These are phyloP conservation scores for Alces alces DNA, from an alignment of 2,113 vertebrate species.

Conservation along the genomic window DNA sequence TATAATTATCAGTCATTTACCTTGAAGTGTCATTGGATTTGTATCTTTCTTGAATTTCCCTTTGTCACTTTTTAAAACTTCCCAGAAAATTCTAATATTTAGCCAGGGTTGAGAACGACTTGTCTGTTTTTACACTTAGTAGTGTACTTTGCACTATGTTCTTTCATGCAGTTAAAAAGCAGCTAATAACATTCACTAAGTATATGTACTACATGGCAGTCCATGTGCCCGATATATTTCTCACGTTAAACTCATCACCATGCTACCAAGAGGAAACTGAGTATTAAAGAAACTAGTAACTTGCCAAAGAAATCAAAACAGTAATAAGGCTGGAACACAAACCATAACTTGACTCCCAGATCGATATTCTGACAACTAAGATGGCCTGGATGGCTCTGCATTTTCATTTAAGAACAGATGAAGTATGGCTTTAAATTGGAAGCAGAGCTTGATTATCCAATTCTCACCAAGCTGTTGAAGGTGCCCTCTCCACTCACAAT, in stretches of 20 bases:
- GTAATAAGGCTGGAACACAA: background rate
- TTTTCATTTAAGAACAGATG: background rate
- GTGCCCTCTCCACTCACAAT: background rate
- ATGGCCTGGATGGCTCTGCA: background rate
- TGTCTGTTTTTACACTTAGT: background rate
- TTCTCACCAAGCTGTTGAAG: too few species aligned
- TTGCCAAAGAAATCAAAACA: background rate
- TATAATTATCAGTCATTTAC: background rate
- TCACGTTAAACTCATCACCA: background rate
- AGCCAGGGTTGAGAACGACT: background rate
- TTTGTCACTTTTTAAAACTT: background rate
- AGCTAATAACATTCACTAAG: background rate
- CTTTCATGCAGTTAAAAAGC: background rate
- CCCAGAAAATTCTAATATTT: background rate
- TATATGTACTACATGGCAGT: background rate
- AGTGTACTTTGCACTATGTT: too few species aligned
- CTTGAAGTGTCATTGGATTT: background rate
- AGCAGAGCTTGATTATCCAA: background rate
- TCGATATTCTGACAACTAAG: background rate
- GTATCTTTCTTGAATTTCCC: background rate
- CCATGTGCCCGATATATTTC: fast-evolving
- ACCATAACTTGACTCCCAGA: background rate
- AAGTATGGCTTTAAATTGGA: background rate
- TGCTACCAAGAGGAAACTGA: background rate
- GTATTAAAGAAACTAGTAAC: background rate